Evolutionary conservation across 2,797 vertebrate species (phyloP), one percentile per base, ranked within the genome.

Genomic region (Poeciliopsis presidionis): DNA sequence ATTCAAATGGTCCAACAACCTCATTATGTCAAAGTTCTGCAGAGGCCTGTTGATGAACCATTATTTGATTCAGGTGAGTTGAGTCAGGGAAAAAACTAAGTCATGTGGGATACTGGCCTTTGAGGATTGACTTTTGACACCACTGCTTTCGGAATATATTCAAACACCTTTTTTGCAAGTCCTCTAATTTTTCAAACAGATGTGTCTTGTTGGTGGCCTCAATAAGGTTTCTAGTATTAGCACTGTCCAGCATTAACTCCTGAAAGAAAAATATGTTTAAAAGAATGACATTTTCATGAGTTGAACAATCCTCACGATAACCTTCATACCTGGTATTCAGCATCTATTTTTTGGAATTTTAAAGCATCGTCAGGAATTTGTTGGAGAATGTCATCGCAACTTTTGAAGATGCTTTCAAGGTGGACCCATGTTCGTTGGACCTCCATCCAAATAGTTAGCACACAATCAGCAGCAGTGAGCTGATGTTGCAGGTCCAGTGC

Each of bases 381-480:
- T 36, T 93, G 93, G 87, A 92, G 88, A 85, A 95, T 95, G 85
- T 96, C 96, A 80, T 94, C 94, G 70, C 94, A 97, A 79, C 89
- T 93, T 87, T 91, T 87, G 73, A 97, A 97, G 88, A 97, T 95
- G 83, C 95, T 96, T 93, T 96, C 95, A 39, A 97, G 89, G 81
- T 96, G 93, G 53, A 85, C 91, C 94, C 95, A 96, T 0, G 87
- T 94, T 73, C 22, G 25, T 72, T 97, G 96, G 83, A 97, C 94
- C 84, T 96, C 95, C 87, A 96, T 93, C 96, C 95, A 97, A 78
- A 95, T 87, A 69, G 91, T 95, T 83, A 96, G 90, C 63, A 96
- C 93, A 0, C 91, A 90, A 75, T 96, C 96, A 2, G 95, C 93
- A 69, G 91, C 71, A 45, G 93, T 96, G 76, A 95, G 86, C 72